Conservation (phyloP, 92 coral and sea anemone genomes). For the Porites evermanni region DNA sequence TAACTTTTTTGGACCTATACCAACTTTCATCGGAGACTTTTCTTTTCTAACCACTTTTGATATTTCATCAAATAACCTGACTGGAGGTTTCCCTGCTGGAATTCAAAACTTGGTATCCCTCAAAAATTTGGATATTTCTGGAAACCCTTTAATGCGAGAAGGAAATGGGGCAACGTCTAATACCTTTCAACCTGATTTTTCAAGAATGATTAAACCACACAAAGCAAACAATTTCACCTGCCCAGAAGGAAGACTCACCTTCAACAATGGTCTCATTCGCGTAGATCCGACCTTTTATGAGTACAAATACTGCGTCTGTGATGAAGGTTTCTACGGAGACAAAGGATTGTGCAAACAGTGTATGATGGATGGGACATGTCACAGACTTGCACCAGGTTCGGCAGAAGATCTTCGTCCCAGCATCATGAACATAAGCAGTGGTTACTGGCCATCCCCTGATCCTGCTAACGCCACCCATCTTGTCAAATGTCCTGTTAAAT, state of each 20-base stretch:
- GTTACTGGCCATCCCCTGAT: slow-evolving; percentile 72
- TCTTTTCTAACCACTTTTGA: slow-evolving; percentile 52
- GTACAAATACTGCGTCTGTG: slow-evolving; percentile 63
- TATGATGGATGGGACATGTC: slow-evolving; percentile 47
- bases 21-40: slow-evolving; percentile 1
- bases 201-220: slow-evolving; percentile 16
- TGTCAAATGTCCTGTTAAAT: slow-evolving; percentile 47
- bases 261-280: slow-evolving; percentile 65
- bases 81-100: slow-evolving; percentile 57
- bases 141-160: slow-evolving; percentile 60
- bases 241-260: slow-evolving; percentile 60
- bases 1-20: slow-evolving; percentile 55
- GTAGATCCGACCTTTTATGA: slow-evolving; percentile 67
- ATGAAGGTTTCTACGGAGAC: slow-evolving; percentile 61
- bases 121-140: slow-evolving; percentile 69
- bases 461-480: slow-evolving; percentile 60
- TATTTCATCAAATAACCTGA: slow-evolving; percentile 55
- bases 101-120: slow-evolving; percentile 44
- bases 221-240: slow-evolving; percentile 41
- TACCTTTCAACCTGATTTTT: slow-evolving; percentile 28
- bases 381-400: background rate
- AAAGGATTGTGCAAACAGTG: slow-evolving; percentile 65
- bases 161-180: background rate
- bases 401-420: slow-evolving; percentile 35
- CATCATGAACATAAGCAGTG: slow-evolving; percentile 39